Evolutionary conservation across 2,888 invertebrate genomes (phyloP).

Genomic region (Boloria euphrosyne): DNA sequence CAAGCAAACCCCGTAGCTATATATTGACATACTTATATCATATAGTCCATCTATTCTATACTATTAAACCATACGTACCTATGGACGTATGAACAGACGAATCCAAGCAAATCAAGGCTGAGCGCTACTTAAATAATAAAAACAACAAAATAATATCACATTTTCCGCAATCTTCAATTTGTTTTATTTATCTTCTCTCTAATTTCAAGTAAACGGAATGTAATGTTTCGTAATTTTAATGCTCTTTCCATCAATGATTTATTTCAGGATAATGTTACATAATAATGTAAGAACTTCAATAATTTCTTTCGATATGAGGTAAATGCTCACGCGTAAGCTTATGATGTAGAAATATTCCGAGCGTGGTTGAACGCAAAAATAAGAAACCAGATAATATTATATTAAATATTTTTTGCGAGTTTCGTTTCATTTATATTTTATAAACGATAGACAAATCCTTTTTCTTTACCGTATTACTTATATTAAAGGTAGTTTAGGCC

Average conservation of each 20-base stretch:
- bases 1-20: too few relatives aligned
- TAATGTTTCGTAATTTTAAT: slow-evolving; percentile 1
- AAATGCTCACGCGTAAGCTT: slow-evolving; percentile 3
- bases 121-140: not conserved
- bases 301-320: slow-evolving; percentile 2
- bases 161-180: not conserved
- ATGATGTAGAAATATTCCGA: slow-evolving; percentile 3
- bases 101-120: too few relatives aligned
- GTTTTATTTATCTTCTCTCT: not conserved
- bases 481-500: too few relatives aligned
- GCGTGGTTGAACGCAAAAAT: not conserved
- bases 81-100: too few relatives aligned
- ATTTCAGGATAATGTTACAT: too few relatives aligned
- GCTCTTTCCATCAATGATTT: slow-evolving; percentile 3
- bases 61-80: too few relatives aligned
- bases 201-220: not conserved
- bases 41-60: too few relatives aligned
- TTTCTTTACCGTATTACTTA: too few relatives aligned
- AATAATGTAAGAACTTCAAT: not conserved
- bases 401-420: not conserved
- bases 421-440: slow-evolving; percentile 9
- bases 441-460: too few relatives aligned
- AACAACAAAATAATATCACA: not conserved
- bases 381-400: not conserved
- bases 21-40: too few relatives aligned